Conservation (phyloP, 1,140 invertebrate genomes). For the Leptinotarsa undecemlineata region DNA sequence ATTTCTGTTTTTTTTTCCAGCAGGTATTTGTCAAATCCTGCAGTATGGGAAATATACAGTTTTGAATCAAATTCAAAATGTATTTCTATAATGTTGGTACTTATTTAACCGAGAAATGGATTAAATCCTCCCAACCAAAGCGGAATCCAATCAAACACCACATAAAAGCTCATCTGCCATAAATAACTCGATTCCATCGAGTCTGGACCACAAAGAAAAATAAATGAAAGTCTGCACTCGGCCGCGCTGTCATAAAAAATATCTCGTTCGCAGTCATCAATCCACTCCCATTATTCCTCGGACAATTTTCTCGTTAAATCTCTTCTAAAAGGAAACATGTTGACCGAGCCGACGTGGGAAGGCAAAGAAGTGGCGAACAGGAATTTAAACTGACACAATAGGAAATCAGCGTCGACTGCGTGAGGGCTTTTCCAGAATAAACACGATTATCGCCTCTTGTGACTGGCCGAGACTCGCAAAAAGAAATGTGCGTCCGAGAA, state of each 20-base stretch:
- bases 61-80: too few relatives aligned
- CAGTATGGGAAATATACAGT: too few relatives aligned
- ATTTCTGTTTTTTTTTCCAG: too few relatives aligned
- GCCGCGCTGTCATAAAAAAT: not conserved
- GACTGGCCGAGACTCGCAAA: too few relatives aligned
- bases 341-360: conserved; percentile 6
- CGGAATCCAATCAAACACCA: too few relatives aligned
- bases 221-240: not conserved
- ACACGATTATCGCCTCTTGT: conserved; percentile 30
- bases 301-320: conserved; percentile 18
- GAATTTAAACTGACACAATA: conserved; percentile 34
- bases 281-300: not conserved
- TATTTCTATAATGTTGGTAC: too few relatives aligned
- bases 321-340: conserved; percentile 17
- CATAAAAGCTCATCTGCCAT: not conserved
- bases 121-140: too few relatives aligned
- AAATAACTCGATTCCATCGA: conserved; percentile 9
- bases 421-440: conserved; percentile 30
- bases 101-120: too few relatives aligned
- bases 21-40: too few relatives aligned
- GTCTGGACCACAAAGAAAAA: conserved; percentile 3
- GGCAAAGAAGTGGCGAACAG: conserved; percentile 16
- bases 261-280: not conserved
- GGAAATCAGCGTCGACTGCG: conserved; percentile 31
- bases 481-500: too few relatives aligned